phyloP scores from a whole-genome alignment of 2,113 vertebrate genomes.

The Oenanthe melanoleuca region DNA sequence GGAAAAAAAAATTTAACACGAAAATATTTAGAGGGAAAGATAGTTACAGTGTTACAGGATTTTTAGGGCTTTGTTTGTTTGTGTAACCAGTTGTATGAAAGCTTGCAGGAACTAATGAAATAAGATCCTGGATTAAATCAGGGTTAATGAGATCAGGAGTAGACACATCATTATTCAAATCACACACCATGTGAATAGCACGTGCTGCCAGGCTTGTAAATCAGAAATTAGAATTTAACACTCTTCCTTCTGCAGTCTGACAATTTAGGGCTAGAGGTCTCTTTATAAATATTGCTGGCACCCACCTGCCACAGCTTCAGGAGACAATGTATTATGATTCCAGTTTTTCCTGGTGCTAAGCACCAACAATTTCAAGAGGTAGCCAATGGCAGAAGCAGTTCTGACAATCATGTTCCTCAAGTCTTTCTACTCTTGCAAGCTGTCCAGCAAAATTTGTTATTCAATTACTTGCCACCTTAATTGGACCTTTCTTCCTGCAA shows the following conservation, averaged over 20 bases:
- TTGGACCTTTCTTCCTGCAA: neutral
- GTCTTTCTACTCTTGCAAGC: neutral
- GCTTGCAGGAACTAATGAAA: slow-evolving; percentile 27
- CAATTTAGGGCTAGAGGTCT: slow-evolving; percentile 19
- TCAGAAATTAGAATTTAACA: slow-evolving; percentile 56
- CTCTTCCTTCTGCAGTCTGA: slow-evolving; percentile 2
- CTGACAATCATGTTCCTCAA: neutral
- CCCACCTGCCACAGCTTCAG: slow-evolving; percentile 12
- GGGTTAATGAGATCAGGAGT: slow-evolving; percentile 54
- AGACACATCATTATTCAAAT: slow-evolving; percentile 53
- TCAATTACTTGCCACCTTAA: neutral
- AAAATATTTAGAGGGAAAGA: slow-evolving; percentile 5
- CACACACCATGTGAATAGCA: slow-evolving; percentile 25
- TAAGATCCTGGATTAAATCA: slow-evolving; percentile 39
- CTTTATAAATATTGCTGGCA: slow-evolving; percentile 10
- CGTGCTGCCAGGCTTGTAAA: neutral
- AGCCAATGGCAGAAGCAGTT: neutral
- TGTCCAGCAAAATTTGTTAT: neutral
- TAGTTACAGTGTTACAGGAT: neutral
- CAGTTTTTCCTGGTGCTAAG: neutral
- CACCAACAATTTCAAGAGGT: neutral
- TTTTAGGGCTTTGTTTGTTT: slow-evolving; percentile 40
- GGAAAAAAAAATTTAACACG: neutral
- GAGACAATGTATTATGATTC: neutral
- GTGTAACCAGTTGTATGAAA: slow-evolving; percentile 16